Conservation (phyloP, 2,888 invertebrate species). For the Ephialtes manifestator region DNA sequence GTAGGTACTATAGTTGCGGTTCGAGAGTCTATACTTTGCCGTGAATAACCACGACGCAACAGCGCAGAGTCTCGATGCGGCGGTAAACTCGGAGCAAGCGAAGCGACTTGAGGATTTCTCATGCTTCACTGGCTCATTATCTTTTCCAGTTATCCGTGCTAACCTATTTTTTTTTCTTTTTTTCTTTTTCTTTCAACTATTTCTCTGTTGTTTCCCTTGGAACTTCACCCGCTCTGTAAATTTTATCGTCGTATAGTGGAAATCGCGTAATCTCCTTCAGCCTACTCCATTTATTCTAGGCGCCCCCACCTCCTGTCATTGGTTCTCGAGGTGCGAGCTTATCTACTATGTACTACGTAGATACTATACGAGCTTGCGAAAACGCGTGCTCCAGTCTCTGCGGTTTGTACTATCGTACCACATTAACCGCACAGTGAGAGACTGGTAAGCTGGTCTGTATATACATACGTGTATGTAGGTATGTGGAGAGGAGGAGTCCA, state of each 20-base stretch:
- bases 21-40: slow-evolving; percentile 33
- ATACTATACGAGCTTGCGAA: slow-evolving; percentile 51
- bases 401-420: slow-evolving; percentile 13
- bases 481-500: background rate
- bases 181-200: slow-evolving; percentile 45
- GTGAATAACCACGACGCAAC: slow-evolving; percentile 35
- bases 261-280: slow-evolving; percentile 49
- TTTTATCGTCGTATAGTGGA: slow-evolving; percentile 35
- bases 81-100: background rate
- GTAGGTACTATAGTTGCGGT: slow-evolving; percentile 11
- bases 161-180: slow-evolving; percentile 49
- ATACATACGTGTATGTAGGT: background rate
- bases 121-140: slow-evolving; percentile 65
- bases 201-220: slow-evolving; percentile 13
- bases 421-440: slow-evolving; percentile 11
- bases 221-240: slow-evolving; percentile 28
- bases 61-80: slow-evolving; percentile 3
- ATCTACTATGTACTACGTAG: slow-evolving; percentile 41
- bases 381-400: slow-evolving; percentile 36
- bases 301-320: slow-evolving; percentile 8
- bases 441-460: background rate
- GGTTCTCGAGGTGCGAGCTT: slow-evolving; percentile 41
- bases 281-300: slow-evolving; percentile 60
- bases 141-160: slow-evolving; percentile 65
- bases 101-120: slow-evolving; percentile 59